Conservation (phyloP, 2,113 vertebrate species). For the Mobula hypostoma region DNA sequence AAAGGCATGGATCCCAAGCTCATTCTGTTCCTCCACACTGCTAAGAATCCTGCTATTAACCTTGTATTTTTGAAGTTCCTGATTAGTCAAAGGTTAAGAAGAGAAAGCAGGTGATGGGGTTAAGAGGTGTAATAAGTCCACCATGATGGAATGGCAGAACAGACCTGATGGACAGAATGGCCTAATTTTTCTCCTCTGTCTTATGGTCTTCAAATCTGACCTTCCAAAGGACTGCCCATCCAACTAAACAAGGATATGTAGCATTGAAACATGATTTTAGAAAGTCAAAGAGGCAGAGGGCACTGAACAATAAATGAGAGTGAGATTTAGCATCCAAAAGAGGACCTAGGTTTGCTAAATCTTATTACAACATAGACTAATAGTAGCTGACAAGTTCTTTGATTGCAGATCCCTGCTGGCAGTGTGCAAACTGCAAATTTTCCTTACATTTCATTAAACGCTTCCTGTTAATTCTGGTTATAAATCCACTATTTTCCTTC, state of each 20-base stretch:
- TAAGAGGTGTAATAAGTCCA: too few relatives aligned
- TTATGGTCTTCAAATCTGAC: too few relatives aligned
- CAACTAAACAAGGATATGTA: neutral
- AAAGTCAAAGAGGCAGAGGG: neutral
- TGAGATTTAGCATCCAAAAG: neutral
- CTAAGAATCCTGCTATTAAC: too few relatives aligned
- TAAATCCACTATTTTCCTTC: slow-evolving; percentile 20
- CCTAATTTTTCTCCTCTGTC: too few relatives aligned
- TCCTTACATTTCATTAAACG: neutral
- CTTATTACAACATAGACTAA: neutral
- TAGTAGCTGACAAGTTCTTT: neutral
- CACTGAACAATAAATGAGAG: neutral
- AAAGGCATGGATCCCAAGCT: too few relatives aligned
- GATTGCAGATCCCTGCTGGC: neutral
- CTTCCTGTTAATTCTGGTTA: neutral
- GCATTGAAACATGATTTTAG: neutral
- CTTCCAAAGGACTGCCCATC: neutral
- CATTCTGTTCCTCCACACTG: too few relatives aligned
- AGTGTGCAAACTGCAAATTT: neutral
- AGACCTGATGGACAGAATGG: too few relatives aligned
- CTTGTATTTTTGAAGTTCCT: too few relatives aligned
- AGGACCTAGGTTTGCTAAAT: neutral
- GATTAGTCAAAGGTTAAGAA: too few relatives aligned
- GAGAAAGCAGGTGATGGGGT: too few relatives aligned
- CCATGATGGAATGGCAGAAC: too few relatives aligned